Evolutionary conservation across 2,113 vertebrate species (phyloP).

Genomic region (Corythornis cristatus): DNA sequence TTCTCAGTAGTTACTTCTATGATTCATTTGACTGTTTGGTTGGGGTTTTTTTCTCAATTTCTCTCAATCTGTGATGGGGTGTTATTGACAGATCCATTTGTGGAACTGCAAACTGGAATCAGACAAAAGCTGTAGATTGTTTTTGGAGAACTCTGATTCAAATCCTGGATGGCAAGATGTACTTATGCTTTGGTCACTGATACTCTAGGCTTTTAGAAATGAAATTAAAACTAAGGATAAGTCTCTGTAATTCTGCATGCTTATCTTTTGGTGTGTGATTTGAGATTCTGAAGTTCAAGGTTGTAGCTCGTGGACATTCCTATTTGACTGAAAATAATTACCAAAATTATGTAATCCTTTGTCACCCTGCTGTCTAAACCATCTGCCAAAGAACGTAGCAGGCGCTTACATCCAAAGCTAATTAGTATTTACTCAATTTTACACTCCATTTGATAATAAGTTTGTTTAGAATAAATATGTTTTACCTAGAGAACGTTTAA

Average conservation of each 20-base stretch:
- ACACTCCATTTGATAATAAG: neutral
- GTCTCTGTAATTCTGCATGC: neutral
- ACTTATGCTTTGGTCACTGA: neutral
- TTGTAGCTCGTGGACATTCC: neutral
- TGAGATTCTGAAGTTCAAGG: neutral
- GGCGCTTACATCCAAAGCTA: neutral
- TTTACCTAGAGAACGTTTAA: neutral
- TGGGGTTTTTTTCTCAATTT: neutral
- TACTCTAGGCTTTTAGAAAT: neutral
- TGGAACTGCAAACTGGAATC: neutral
- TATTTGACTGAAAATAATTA: neutral
- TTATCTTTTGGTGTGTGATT: neutral
- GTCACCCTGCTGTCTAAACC: neutral
- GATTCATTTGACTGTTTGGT: neutral
- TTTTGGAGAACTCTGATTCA: neutral
- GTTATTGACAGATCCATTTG: neutral
- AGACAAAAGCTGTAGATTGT: neutral
- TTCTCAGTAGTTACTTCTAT: neutral
- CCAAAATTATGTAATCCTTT: neutral
- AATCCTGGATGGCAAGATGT: neutral
- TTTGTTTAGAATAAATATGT: neutral
- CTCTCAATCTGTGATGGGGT: accelerated
- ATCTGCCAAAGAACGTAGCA: neutral
- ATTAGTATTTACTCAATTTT: constrained; percentile 1
- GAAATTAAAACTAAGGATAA: neutral